These are phyloP conservation scores for Sphaerodactylus townsendi DNA, from an alignment of 2,113 vertebrate species.

Conservation along the genomic window DNA sequence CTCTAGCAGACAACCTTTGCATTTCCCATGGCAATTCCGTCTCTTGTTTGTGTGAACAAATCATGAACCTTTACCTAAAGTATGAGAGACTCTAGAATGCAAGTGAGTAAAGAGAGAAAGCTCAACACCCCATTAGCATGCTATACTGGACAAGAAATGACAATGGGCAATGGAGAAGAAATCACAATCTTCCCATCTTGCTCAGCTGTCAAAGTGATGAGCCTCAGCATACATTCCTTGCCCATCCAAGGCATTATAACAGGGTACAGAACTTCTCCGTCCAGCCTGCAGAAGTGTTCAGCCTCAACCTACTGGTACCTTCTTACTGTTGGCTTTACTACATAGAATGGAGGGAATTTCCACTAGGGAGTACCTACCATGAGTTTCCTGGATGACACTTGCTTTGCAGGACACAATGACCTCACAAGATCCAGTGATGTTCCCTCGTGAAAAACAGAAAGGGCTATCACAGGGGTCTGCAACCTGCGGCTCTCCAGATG, in stretches of 20 bases:
- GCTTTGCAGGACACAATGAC: neutral
- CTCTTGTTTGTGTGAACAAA: neutral
- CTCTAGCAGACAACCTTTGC: neutral
- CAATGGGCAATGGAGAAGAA: neutral
- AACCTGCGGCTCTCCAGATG: too few relatives aligned
- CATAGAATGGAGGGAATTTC: neutral
- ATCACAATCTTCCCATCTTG: neutral
- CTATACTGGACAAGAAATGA: neutral
- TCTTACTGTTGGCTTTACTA: neutral
- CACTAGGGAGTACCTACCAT: neutral
- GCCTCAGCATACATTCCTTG: neutral
- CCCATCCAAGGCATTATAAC: neutral
- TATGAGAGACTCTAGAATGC: neutral
- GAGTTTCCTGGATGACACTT: neutral
- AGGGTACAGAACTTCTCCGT: neutral
- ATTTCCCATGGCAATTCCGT: neutral
- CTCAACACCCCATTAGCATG: neutral
- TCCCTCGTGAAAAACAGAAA: neutral
- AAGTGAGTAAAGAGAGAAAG: neutral
- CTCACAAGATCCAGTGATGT: neutral
- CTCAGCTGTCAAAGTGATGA: neutral
- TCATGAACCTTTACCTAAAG: conserved; percentile 1
- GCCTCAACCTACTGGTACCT: neutral
- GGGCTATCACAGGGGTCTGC: too few relatives aligned
- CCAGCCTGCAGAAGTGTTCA: neutral